Base-by-base conservation (phyloP, 2,113 vertebrate species). In the Eretmochelys imbricata region DNA sequence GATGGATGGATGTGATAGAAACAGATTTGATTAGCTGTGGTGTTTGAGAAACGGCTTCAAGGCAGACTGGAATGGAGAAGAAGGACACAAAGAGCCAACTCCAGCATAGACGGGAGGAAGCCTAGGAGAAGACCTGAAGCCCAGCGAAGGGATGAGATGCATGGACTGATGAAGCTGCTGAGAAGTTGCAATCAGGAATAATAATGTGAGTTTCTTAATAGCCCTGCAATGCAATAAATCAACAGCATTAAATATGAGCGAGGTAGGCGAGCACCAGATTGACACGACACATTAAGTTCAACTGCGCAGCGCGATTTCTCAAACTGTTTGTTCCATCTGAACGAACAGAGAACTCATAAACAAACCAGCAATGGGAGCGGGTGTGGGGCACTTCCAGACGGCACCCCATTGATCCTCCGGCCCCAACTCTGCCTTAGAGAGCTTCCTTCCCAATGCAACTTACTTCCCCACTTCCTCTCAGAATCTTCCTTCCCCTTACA, bases 181-280 rank as follows among this genome's bases (percentile, higher is more conserved):
- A 89, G 92, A 84, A 85, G 90, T 80, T 94, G 92, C 92, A 92
- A 96, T 94, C 91, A 94, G 89, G 82, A 97, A 95, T 94, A 97
- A 95, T 95, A 94, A 81, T 95, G 95, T 10, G 80, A 94, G 81
- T 78, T 94, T 94, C 93, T 97, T 94, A 96, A 97, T 96, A 96
- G 92, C 95, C 95, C 93, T 89, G 87, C 85, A 54, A 95, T 92
- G 88, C 93, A 53, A 94, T 93, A 96, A 94, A 90, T 94, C 97
- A 95, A 87, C 93, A 94, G 82, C 0, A 3, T 96, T 97, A 96
- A 97, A 96, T 46, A 95, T 72, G 7, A 95, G 83, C 11, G 5
- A 10, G 2, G 84, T 93, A 95, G 87, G 93, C 11, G 1, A 93
- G 94, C 82, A 6, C 75, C 8, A 57, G 89, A 96, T 87, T 96